Evolutionary conservation across 2,113 vertebrate species (phyloP), one percentile per base, ranked within the genome.

Genomic region (Pica pica): DNA sequence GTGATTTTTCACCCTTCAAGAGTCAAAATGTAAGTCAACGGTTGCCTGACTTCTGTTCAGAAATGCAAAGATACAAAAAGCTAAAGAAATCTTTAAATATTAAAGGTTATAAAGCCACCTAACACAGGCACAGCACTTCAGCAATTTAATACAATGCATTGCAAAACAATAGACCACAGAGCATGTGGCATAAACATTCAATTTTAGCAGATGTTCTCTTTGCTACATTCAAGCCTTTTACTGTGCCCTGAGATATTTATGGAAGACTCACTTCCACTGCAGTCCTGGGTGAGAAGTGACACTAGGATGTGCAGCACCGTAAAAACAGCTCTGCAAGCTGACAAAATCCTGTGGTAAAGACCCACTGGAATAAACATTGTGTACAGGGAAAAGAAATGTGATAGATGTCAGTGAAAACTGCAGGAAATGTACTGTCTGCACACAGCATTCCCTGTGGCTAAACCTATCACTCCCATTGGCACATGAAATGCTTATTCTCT

Each of bases 401-500:
- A 97, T 68, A 64, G 76, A 91, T 95, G 71, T 27, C 91, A 90
- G 87, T 78, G 83, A 90, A 88, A 93, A 93, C 64, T 57, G 60
- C 30, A 83, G 87, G 88, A 90, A 88, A 55, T 87, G 39, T 76
- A 42, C 86, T 91, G 42, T 67, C 76, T 89, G 46, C n/a, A 85
- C 52, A 86, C 39, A 91, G 94, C 93, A 95, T 78, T 94, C 93
- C 85, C 91, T 57, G 86, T 89, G 76, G 53, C 77, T 96, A 80
- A 83, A 96, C 95, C 87, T 91, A 30, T 94, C 84, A 90, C 61
- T 96, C 95, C 75, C 65, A 93, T 56, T 94, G 91, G 74, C 88
- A 95, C 64, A 89, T 78, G 50, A 87, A 86, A 53, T 78, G 64
- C 57, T 53, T 47, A 22, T 70, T 46, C 75, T 68, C 64, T n/a